Evolutionary conservation across 2,113 vertebrate genomes (phyloP).

Genomic region (Callocephalon fimbriatum): DNA sequence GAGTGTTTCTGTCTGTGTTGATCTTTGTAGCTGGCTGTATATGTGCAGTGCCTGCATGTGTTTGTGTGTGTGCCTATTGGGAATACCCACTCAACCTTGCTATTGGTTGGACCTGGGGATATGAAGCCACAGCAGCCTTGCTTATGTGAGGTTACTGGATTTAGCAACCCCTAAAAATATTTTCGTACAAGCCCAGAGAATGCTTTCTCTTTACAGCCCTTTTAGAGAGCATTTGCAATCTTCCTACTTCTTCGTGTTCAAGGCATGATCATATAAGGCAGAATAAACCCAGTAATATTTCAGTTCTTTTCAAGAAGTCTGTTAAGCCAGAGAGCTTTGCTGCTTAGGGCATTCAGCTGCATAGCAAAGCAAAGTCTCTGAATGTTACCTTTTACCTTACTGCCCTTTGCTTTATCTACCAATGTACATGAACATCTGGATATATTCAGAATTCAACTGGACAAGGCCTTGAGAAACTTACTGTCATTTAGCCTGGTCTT

Average conservation of each 20-base stretch:
- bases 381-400: neutral
- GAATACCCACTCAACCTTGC: neutral
- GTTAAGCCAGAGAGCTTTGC: neutral
- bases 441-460: neutral
- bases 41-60: neutral
- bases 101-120: neutral
- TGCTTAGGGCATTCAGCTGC: neutral
- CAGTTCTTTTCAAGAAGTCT: neutral
- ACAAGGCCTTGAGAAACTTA: neutral
- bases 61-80: neutral
- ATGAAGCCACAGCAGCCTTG: neutral
- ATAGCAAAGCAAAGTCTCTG: neutral
- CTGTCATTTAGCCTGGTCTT: neutral
- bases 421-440: neutral
- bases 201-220: neutral
- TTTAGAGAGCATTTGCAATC: neutral
- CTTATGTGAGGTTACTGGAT: neutral
- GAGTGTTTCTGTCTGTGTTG: neutral
- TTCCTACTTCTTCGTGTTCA: neutral
- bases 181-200: neutral
- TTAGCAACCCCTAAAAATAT: neutral
- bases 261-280: neutral
- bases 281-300: neutral
- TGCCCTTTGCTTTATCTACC: neutral
- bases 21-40: neutral